Base-by-base conservation (phyloP, 2,888 invertebrate species). In the Netelia inedita region DNA sequence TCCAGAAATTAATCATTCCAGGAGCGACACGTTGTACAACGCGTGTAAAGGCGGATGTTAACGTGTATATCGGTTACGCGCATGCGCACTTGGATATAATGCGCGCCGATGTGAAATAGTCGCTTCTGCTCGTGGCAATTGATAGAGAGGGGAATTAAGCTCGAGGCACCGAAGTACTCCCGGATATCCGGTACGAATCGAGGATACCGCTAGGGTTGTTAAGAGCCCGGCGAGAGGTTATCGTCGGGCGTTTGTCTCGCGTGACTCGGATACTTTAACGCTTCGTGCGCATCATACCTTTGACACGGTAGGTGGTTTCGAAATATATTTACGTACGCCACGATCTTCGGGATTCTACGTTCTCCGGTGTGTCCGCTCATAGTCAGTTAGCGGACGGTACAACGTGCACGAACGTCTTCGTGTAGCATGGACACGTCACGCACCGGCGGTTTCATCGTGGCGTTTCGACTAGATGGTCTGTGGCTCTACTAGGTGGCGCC, bases 1-100 rank as follows among this genome's bases (percentile, higher is more conserved):
- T 59, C 16, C 21, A 11, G 65, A 66, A 75, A 82, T 85, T 85
- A 85, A 85, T 85, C 82, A 85, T 85, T 79, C 65, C 43, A 55
- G 16, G 10, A 28, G 53, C 53, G 78, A 75, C 69, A 74, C 53
- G 74, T 79, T 79, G 65, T 82, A 79, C 71, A 75, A 82, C 72
- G 65, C 28, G 61, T 79, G 79, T 76, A 79, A 35, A 85, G 50
- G 72, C 74, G 53, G 28, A 35, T 63, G 79, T 35, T 72, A 76
- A 72, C 71, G 85, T 69, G 71, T 73, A 82, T 79, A 79, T 82
- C 82, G 76, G 73, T 76, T 46, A 19, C 16, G 57, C 59, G 35
- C 72, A 66, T 75, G 78, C 59, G 78, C 68, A 14, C 11, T 46
- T 46, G 10, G 14, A 10, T 46, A 10, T 14, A 2, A 14, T 46